These are phyloP conservation scores for Matsumyia berberina DNA, from an alignment of 2,888 invertebrate genomes.

Conservation along the genomic window DNA sequence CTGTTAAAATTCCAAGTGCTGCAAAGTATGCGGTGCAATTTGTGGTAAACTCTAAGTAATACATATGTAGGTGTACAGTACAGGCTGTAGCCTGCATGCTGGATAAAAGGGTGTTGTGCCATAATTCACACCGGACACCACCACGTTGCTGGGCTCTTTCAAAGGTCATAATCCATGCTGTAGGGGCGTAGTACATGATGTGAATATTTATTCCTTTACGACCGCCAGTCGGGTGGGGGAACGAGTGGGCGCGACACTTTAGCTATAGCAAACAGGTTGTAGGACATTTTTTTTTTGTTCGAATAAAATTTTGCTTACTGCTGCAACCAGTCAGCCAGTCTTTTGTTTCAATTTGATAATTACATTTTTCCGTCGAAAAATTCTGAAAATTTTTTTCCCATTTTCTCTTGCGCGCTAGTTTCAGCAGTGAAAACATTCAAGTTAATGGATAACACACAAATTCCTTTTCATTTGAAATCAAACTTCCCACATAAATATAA, in stretches of 20 bases:
- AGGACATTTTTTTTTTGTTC: too few species aligned
- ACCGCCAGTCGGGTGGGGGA: too few species aligned
- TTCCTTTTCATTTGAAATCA: conserved; percentile 12
- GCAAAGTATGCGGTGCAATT: conserved; percentile 28
- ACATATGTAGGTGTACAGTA: not conserved
- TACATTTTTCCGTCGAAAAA: too few species aligned
- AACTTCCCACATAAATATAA: conserved; percentile 25
- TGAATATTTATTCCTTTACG: conserved; percentile 12
- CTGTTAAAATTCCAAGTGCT: conserved; percentile 1
- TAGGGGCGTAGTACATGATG: not conserved
- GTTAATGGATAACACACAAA: conserved; percentile 20
- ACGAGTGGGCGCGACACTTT: too few species aligned
- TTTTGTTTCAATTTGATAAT: too few species aligned
- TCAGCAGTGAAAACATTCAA: conserved; percentile 1
- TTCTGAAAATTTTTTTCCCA: not conserved
- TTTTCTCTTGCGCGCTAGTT: not conserved
- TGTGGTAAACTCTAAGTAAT: conserved; percentile 21
- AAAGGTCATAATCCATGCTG: conserved; percentile 25
- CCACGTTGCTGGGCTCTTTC: not conserved
- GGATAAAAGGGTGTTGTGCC: conserved; percentile 4
- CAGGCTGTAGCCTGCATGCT: not conserved
- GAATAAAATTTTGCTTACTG: too few species aligned
- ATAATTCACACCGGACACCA: conserved; percentile 21
- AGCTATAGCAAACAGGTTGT: too few species aligned
- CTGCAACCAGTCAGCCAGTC: too few species aligned